Evolutionary conservation across 2,113 vertebrate genomes (phyloP).

Genomic region (Petrocephalus microphthalmus): DNA sequence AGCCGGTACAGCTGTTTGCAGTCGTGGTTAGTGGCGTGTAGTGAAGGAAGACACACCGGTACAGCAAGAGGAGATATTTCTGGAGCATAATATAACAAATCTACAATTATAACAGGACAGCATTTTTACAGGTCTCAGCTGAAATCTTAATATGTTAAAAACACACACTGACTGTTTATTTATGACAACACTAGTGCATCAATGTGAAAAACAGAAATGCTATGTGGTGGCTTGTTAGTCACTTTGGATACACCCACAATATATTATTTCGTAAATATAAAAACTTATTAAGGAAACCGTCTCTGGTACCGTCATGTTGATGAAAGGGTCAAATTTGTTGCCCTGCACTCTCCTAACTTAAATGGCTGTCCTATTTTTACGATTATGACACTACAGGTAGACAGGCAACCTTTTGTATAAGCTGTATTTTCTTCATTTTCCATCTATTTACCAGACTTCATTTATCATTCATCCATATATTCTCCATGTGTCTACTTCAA

Average conservation of each 20-base stretch:
- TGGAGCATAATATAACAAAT: background rate
- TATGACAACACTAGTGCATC: too few species aligned
- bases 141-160: background rate
- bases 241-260: background rate
- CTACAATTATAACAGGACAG: background rate
- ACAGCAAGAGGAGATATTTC: background rate
- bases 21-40: background rate
- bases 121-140: background rate
- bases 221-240: background rate
- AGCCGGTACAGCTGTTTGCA: background rate
- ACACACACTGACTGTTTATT: background rate
- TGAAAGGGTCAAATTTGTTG: background rate
- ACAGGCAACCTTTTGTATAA: background rate
- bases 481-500: background rate
- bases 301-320: background rate
- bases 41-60: background rate
- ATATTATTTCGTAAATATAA: background rate
- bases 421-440: background rate
- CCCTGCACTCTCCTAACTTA: background rate
- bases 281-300: background rate
- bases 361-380: background rate
- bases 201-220: background rate
- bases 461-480: background rate
- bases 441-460: background rate
- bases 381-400: background rate